A percentile compares a stretch with the other conserved stretches of the same genome.
phyloP scores from a whole-genome alignment of 1,140 invertebrate species.

The Apis florea region DNA sequence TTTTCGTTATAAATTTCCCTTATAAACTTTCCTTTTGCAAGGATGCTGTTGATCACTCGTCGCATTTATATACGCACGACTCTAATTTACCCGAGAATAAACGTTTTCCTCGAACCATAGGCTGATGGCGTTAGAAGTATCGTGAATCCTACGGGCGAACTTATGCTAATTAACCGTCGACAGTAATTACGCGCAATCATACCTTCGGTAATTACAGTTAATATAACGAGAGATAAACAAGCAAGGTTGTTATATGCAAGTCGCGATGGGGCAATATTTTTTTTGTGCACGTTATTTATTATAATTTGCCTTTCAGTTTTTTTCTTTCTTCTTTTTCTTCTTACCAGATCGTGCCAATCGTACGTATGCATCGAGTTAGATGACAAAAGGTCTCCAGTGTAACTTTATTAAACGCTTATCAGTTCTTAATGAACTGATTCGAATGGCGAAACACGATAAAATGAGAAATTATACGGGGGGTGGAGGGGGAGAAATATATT shows the following conservation, averaged over 20 bases:
- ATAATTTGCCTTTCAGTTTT: background rate
- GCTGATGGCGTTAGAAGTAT: background rate
- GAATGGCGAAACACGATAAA: background rate
- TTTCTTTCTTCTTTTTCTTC: too few relatives aligned
- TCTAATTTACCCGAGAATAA: background rate
- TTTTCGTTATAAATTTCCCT: background rate
- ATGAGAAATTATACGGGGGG: too few relatives aligned
- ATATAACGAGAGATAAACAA: background rate
- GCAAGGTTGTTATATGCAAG: background rate
- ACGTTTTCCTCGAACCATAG: background rate
- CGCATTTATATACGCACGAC: background rate
- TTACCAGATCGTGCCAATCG: background rate
- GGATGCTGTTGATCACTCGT: background rate
- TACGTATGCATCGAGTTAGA: background rate
- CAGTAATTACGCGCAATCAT: background rate
- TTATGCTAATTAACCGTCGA: slow-evolving; percentile 25
- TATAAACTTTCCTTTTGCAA: background rate
- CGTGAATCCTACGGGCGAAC: background rate
- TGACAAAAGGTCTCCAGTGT: background rate
- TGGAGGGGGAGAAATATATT: background rate
- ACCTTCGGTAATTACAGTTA: background rate
- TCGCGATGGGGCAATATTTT: background rate
- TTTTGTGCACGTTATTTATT: background rate
- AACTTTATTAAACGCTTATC: background rate
- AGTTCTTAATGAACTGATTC: background rate